A percentile compares a stretch with the other conserved stretches of the same genome.
These are phyloP conservation scores for Pantherophis alleghaniensis DNA, from an alignment of 2,797 vertebrate species.

Conservation along the genomic window DNA sequence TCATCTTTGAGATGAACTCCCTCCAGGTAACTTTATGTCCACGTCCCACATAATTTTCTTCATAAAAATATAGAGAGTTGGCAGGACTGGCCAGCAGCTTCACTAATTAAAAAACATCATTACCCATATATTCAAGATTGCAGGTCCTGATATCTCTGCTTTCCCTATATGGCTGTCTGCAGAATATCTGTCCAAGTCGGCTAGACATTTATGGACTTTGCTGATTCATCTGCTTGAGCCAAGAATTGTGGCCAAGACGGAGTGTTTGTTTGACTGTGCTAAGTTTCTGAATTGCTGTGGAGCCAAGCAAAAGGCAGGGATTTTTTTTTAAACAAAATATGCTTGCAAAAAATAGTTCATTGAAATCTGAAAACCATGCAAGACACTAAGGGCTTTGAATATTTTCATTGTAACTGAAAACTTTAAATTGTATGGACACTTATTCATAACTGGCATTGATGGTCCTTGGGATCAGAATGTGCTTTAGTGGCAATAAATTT, in stretches of 20 bases:
- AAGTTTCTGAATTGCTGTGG: slow-evolving; percentile 56
- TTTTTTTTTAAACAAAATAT: slow-evolving; percentile 33
- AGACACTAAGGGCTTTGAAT: slow-evolving; percentile 52
- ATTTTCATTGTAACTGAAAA: slow-evolving; percentile 32
- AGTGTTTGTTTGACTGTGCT: slow-evolving; percentile 61
- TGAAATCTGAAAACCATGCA: slow-evolving; percentile 35
- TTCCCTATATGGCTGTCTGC: slow-evolving; percentile 71
- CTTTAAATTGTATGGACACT: slow-evolving; percentile 30
- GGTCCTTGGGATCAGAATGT: slow-evolving; percentile 44
- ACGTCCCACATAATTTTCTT: neutral
- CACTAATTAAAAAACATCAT: neutral
- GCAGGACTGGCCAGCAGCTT: neutral
- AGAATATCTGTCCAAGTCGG: slow-evolving; percentile 59
- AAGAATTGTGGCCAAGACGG: slow-evolving; percentile 65
- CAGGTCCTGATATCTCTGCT: slow-evolving; percentile 62
- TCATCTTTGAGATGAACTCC: no score
- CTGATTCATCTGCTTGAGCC: slow-evolving; percentile 65
- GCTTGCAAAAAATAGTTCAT: slow-evolving; percentile 48
- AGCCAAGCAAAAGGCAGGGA: slow-evolving; percentile 48
- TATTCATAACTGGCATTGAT: slow-evolving; percentile 44
- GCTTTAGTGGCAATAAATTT: slow-evolving; percentile 52
- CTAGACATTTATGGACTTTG: slow-evolving; percentile 70
- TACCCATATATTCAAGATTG: slow-evolving; percentile 19
- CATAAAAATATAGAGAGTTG: neutral
- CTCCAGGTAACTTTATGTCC: neutral